Conservation (phyloP, 1,140 invertebrate genomes). For the Listronotus oregonensis region DNA sequence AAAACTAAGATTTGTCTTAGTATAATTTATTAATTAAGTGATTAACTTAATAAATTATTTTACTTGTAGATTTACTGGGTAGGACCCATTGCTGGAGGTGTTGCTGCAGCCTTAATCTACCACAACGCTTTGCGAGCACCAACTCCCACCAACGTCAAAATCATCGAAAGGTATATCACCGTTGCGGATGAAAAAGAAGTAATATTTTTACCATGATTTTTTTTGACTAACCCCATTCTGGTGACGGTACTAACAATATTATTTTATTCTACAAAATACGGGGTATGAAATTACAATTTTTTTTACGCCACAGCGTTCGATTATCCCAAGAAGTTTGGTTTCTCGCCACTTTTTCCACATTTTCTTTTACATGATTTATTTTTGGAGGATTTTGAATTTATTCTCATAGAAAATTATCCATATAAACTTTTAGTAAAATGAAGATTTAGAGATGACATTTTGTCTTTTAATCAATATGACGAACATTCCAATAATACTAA, state of each 20-base stretch:
- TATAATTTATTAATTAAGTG: too few relatives aligned
- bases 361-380: too few relatives aligned
- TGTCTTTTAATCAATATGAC: too few relatives aligned
- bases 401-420: too few relatives aligned
- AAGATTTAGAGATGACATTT: too few relatives aligned
- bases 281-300: background rate
- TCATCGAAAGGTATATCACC: slow-evolving; percentile 61
- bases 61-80: slow-evolving; percentile 80
- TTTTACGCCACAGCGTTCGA: background rate
- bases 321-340: background rate
- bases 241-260: slow-evolving; percentile 4
- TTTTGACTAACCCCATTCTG: background rate
- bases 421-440: too few relatives aligned
- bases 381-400: too few relatives aligned
- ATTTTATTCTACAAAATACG: background rate
- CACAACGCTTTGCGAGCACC: slow-evolving; percentile 71
- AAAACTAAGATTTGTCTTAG: too few relatives aligned
- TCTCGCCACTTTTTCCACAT: too few relatives aligned
- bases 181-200: slow-evolving; percentile 74
- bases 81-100: slow-evolving; percentile 80
- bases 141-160: slow-evolving; percentile 53
- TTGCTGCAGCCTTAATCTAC: slow-evolving; percentile 78
- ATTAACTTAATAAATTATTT: background rate
- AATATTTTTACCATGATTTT: slow-evolving; percentile 35
- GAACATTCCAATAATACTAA: too few relatives aligned